These are phyloP conservation scores for Prosopocoilus inquinatus DNA, from an alignment of 2,888 invertebrate genomes.

Conservation along the genomic window DNA sequence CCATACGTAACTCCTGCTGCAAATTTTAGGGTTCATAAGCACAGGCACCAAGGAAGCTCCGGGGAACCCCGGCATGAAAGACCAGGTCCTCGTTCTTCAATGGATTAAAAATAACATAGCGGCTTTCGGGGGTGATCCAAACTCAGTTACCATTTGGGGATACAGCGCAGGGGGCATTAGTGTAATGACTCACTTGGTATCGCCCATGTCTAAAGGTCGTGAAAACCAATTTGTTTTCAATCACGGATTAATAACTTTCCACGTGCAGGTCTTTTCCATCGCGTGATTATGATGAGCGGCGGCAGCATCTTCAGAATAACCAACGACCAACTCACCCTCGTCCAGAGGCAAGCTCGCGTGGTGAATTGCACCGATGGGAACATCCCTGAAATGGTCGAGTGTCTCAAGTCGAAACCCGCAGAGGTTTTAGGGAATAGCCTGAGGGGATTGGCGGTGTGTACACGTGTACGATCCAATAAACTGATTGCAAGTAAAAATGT, in stretches of 20 bases:
- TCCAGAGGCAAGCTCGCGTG: constrained; percentile 61
- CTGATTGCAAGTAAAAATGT: neutral
- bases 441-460: constrained; percentile 50
- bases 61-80: constrained; percentile 70
- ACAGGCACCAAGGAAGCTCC: constrained; percentile 66
- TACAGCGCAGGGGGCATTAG: constrained; percentile 54
- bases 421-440: constrained; percentile 54
- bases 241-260: too few species aligned
- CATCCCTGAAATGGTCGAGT: constrained; percentile 57
- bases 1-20: neutral
- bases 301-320: constrained; percentile 57
- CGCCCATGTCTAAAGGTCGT: constrained; percentile 63
- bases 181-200: constrained; percentile 56
- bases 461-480: neutral
- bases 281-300: constrained; percentile 68
- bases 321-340: constrained; percentile 56
- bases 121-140: constrained; percentile 67
- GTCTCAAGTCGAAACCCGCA: constrained; percentile 57
- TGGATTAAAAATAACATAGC: constrained; percentile 68
- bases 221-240: too few species aligned
- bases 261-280: constrained; percentile 63
- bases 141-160: constrained; percentile 63
- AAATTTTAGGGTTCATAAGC: constrained; percentile 47
- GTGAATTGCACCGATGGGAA: constrained; percentile 59
- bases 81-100: constrained; percentile 64